Evolutionary conservation across 2,888 invertebrate species (phyloP).

Genomic region (Hylaea fasciaria): DNA sequence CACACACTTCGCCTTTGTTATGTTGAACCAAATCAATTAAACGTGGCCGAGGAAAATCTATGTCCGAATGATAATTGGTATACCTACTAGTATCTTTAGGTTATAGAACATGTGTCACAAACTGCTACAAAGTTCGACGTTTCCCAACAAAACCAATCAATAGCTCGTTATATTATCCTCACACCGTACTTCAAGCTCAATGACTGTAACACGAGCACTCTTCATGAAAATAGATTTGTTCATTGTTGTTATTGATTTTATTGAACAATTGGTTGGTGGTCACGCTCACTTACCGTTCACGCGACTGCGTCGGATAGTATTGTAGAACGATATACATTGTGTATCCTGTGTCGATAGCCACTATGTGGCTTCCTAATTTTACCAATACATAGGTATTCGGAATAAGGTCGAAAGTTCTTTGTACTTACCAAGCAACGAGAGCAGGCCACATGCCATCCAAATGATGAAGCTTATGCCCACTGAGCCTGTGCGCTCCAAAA

Average conservation of each 20-base stretch:
- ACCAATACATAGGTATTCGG: neutral
- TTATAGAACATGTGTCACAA: no score
- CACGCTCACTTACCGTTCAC: conserved; percentile 29
- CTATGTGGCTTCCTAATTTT: conserved; percentile 10
- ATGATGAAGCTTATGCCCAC: conserved; percentile 97
- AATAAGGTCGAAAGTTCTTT: conserved; percentile 7
- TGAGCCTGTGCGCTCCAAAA: conserved; percentile 95
- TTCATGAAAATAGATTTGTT: conserved; percentile 38
- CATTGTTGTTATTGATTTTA: conserved; percentile 43
- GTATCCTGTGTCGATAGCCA: no score
- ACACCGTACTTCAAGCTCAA: conserved; percentile 27
- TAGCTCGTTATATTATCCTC: conserved; percentile 21
- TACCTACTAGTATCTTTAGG: no score
- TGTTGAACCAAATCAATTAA: neutral
- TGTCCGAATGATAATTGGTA: no score
- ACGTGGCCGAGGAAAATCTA: no score
- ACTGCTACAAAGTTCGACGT: neutral
- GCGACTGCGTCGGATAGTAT: conserved; percentile 20
- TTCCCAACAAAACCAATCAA: neutral
- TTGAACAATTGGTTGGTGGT: conserved; percentile 38
- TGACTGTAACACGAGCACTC: conserved; percentile 14
- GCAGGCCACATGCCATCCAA: conserved; percentile 97
- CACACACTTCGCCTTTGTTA: neutral
- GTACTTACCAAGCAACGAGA: conserved; percentile 94
- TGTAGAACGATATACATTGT: no score